Base-by-base conservation (phyloP, 2,113 vertebrate species). In the Clarias gariepinus region DNA sequence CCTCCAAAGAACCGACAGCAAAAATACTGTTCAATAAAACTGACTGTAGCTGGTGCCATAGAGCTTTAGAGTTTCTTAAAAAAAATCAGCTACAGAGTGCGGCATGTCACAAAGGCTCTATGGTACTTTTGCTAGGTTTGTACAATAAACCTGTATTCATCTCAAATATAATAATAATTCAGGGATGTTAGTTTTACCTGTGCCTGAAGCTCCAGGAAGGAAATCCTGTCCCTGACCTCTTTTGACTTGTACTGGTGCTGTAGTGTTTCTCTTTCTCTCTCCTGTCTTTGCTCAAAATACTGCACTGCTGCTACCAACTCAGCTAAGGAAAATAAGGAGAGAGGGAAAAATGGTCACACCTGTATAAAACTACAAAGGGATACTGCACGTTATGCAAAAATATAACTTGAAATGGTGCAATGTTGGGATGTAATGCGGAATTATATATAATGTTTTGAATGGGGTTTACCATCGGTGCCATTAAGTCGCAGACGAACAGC, bases 121-220 rank as follows among this genome's bases (percentile, higher is more conserved):
- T n/a, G n/a, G n/a, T n/a, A n/a, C n/a, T n/a, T n/a, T n/a, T n/a
- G n/a, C n/a, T n/a, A n/a, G n/a, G n/a, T n/a, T n/a, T n/a, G n/a
- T n/a, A n/a, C n/a, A n/a, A n/a, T n/a, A n/a, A n/a, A n/a, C n/a
- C n/a, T n/a, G n/a, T n/a, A n/a, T n/a, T n/a, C n/a, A n/a, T n/a
- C n/a, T n/a, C n/a, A n/a, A n/a, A n/a, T n/a, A n/a, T n/a, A n/a
- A n/a, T n/a, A n/a, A n/a, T n/a, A n/a, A n/a, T n/a, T n/a, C 36
- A 69, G 36, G 18, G 53, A 3, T 18, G 11, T 61, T 41, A 23
- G 61, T 86, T 87, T 85, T 80, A 96, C 95, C 93, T 95, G 94
- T 81, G 95, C 92, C 86, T 96, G 95, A 63, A 96, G 95, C 89
- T 95, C 91, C 89, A 96, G 86, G 86, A 96, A 95, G 10, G 92